Percentiles rank a stretch among this genome's conserved stretches.
Evolutionary conservation across 2,797 vertebrate genomes (phyloP).

Genomic region (Sebastes itinus): DNA sequence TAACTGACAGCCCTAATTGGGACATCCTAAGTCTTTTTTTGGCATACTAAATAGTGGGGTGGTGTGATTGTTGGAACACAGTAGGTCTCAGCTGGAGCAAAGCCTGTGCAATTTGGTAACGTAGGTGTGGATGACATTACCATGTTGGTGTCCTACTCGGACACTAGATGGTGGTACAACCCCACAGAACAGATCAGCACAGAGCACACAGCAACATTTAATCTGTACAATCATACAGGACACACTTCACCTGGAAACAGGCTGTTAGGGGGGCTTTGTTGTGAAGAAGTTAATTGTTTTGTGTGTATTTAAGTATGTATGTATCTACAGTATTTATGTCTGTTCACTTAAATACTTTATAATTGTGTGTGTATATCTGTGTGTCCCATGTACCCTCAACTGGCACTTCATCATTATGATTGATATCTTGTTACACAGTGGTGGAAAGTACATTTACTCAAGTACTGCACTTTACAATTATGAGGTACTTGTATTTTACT

Average conservation of each 20-base stretch:
- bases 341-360: background rate
- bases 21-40: too few relatives aligned
- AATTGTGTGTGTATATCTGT: background rate
- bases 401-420: background rate
- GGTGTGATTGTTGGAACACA: too few relatives aligned
- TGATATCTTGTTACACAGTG: background rate
- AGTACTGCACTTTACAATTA: background rate
- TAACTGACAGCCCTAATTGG: too few relatives aligned
- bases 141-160: background rate
- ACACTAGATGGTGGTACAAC: slow-evolving; percentile 36
- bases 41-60: too few relatives aligned
- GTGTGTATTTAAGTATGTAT: background rate
- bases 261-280: background rate
- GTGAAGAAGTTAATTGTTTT: background rate
- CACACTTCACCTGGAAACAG: background rate
- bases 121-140: background rate
- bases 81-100: background rate
- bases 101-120: background rate
- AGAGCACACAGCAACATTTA: background rate
- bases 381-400: background rate
- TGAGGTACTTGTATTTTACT: background rate
- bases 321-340: background rate
- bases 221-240: background rate
- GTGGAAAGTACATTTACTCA: background rate
- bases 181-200: background rate